Base-by-base conservation (phyloP, 2,113 vertebrate genomes). In the Melanerpes aurifrons region DNA sequence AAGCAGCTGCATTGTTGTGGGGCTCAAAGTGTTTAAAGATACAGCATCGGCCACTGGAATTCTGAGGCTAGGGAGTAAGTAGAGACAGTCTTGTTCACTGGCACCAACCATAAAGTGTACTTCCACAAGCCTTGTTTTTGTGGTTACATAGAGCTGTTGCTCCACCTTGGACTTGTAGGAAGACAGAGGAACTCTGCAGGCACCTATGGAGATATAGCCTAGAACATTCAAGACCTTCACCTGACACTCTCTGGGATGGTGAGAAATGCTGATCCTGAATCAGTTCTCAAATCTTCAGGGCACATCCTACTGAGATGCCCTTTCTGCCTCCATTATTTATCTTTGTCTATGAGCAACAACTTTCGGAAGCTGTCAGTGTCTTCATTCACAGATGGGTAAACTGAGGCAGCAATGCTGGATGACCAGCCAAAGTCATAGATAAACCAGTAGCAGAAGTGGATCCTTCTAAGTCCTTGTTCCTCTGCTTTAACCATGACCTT, bases 241-340 rank as follows among this genome's bases (percentile, higher is more conserved):
- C 32, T 66, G 22, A 7, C 6, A 0, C 0, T 68, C 6, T 25
- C 6, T 17, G 20, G 18, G 10, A 4, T 32, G 12, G 6, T 17
- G 29, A 19, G 14, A 63, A 59, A 32, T 29, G 10, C 20, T 61
- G 32, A 13, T 31, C 9, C 10, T 53, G 26, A 90, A 24, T 2
- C 22, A 13, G 8, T 50, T 40, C 32, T 28, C 10, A 43, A 10
- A 25, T 8, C 17, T 19, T 8, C 21, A 63, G 35, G 5, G 1
- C 58, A 8, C 25, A 13, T 64, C 9, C 4, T 59, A 2, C 47
- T 54, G 32, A 10, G 15, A 2, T 5, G 1, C 6, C 35, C n/a
- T n/a, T n/a, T 26, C 18, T 40, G 40, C 4, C 6, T 7, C 18
- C 3, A 8, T 72, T 47, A 12, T 12, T 68, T 43, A 58, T 15